These are phyloP conservation scores for Meloe dianella DNA, from an alignment of 2,888 invertebrate species.

Conservation along the genomic window DNA sequence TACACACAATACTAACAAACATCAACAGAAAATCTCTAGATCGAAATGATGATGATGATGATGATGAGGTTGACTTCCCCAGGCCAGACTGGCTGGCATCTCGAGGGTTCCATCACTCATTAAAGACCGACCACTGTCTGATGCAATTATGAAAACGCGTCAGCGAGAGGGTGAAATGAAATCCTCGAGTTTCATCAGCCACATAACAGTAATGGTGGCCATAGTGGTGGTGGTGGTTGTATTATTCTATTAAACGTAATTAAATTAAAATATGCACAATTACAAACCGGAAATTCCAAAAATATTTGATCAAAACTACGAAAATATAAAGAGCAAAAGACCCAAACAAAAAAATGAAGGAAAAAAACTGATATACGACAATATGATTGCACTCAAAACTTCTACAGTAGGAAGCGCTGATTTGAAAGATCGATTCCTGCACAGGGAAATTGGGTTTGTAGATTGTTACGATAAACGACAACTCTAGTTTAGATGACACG, in stretches of 20 bases:
- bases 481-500: slow-evolving; percentile 11
- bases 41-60: not conserved
- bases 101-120: slow-evolving; percentile 35
- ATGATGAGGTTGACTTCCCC: slow-evolving; percentile 5
- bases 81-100: slow-evolving; percentile 24
- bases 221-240: not conserved
- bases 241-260: slow-evolving; percentile 32
- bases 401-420: slow-evolving; percentile 48
- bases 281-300: not conserved
- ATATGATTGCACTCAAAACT: slow-evolving; percentile 36
- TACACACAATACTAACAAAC: slow-evolving; percentile 13
- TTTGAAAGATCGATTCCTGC: slow-evolving; percentile 56
- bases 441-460: slow-evolving; percentile 57
- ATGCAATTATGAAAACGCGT: slow-evolving; percentile 35
- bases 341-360: too few relatives aligned
- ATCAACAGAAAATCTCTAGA: slow-evolving; percentile 18
- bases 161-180: slow-evolving; percentile 24
- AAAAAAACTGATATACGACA: too few relatives aligned
- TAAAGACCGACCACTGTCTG: slow-evolving; percentile 33
- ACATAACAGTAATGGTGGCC: not conserved
- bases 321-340: slow-evolving; percentile 19
- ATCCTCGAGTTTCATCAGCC: slow-evolving; percentile 22
- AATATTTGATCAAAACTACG: not conserved
- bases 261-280: slow-evolving; percentile 22
- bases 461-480: slow-evolving; percentile 49